phyloP scores from a whole-genome alignment of 2,888 invertebrate species.

The Molanna angustata region DNA sequence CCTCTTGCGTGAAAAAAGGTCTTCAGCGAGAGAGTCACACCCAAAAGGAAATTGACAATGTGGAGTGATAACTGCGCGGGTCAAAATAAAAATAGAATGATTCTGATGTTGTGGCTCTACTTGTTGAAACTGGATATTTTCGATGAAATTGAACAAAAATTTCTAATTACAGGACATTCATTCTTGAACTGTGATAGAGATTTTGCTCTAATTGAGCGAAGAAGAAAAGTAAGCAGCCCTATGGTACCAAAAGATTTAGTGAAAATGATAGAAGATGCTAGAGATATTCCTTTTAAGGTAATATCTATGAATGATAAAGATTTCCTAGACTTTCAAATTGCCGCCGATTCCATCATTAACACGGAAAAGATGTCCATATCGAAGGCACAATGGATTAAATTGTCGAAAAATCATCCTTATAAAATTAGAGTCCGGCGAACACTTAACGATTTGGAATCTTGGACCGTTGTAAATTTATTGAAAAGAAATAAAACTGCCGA shows the following conservation, averaged over 20 bases:
- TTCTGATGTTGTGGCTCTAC: conserved; percentile 14
- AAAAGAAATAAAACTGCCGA: too few relatives aligned
- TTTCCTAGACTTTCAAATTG: too few relatives aligned
- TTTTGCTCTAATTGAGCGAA: conserved; percentile 32
- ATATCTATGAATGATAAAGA: too few relatives aligned
- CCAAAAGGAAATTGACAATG: conserved; percentile 31
- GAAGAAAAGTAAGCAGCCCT: conserved; percentile 11
- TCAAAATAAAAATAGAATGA: conserved; percentile 36
- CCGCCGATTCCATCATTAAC: too few relatives aligned
- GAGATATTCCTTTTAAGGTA: too few relatives aligned
- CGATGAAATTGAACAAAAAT: conserved; percentile 29
- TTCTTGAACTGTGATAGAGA: conserved; percentile 32
- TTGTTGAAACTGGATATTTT: conserved; percentile 14
- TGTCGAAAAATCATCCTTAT: too few relatives aligned
- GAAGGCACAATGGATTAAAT: too few relatives aligned
- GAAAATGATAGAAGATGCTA: conserved; percentile 28
- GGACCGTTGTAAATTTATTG: too few relatives aligned
- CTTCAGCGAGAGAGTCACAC: not conserved
- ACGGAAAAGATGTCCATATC: too few relatives aligned
- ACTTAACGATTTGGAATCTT: too few relatives aligned
- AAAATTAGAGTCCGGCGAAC: too few relatives aligned
- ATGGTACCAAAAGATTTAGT: conserved; percentile 29
- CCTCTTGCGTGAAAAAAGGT: conserved; percentile 21
- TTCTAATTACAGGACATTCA: conserved; percentile 31
- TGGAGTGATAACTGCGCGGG: conserved; percentile 33